phyloP scores from a whole-genome alignment of 2,113 vertebrate species.

The Vidua chalybeata region DNA sequence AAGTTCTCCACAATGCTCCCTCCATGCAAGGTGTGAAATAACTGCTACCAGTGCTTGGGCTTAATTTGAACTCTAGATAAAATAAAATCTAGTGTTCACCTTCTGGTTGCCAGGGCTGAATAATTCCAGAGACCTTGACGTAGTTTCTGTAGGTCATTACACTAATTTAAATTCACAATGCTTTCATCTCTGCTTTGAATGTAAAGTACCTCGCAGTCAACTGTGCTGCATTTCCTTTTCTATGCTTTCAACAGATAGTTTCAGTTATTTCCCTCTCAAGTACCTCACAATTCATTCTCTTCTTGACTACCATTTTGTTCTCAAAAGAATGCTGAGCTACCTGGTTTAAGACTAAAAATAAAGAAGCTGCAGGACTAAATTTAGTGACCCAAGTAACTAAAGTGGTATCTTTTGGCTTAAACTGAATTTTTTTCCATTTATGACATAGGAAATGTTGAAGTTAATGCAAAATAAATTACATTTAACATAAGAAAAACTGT shows the following conservation, averaged over 20 bases:
- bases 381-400: neutral
- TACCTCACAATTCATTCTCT: neutral
- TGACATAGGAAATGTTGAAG: neutral
- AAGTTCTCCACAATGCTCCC: neutral
- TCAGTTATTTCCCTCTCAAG: neutral
- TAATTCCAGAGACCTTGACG: slow-evolving; percentile 38
- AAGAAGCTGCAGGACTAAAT: neutral
- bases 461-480: neutral
- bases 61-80: slow-evolving; percentile 21
- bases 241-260: neutral
- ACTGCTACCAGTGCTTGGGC: neutral
- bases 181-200: slow-evolving; percentile 55
- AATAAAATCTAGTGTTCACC: neutral
- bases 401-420: neutral
- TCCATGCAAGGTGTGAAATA: neutral
- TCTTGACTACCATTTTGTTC: neutral
- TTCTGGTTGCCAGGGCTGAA: slow-evolving; percentile 36
- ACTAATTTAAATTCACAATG: slow-evolving; percentile 58
- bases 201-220: neutral
- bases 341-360: neutral
- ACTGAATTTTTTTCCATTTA: neutral
- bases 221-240: neutral
- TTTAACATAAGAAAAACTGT: neutral
- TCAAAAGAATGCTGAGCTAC: neutral
- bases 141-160: slow-evolving; percentile 59